phyloP scores from a whole-genome alignment of 2,113 vertebrate genomes.

The Pimephales promelas region DNA sequence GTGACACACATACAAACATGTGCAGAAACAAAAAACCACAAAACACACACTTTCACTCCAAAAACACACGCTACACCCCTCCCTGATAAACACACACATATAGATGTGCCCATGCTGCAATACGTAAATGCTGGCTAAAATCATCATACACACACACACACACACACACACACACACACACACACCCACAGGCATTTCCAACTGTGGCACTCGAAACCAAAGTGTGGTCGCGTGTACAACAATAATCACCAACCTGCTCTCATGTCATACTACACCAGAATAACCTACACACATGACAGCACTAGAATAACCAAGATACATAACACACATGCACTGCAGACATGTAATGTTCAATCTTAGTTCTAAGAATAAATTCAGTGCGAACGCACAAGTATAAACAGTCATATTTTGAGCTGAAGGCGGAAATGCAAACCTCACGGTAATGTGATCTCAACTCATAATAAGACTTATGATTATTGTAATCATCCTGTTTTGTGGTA shows the following conservation, averaged over 20 bases:
- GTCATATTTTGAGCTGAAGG: conserved; percentile 20
- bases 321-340: conserved; percentile 34
- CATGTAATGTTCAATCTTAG: background rate
- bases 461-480: conserved; percentile 36
- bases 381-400: background rate
- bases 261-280: conserved; percentile 59
- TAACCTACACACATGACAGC: conserved; percentile 49
- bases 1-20: conserved; percentile 17
- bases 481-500: conserved; percentile 13
- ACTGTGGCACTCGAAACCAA: conserved; percentile 45
- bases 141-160: background rate
- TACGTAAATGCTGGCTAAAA: conserved; percentile 8
- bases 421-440: background rate
- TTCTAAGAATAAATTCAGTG: conserved; percentile 3
- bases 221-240: conserved; percentile 45
- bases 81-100: conserved; percentile 31
- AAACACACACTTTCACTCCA: conserved; percentile 37
- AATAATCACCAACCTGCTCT: conserved; percentile 58
- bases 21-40: conserved; percentile 14
- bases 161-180: conserved; percentile 17
- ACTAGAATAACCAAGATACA: conserved; percentile 16
- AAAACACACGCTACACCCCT: conserved; percentile 38
- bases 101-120: conserved; percentile 1
- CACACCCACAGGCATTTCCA: conserved; percentile 56
- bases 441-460: background rate